A percentile compares a stretch with the other conserved stretches of the same genome.
Evolutionary conservation across 2,888 invertebrate genomes (phyloP).

Genomic region (Ellobium chinense): DNA sequence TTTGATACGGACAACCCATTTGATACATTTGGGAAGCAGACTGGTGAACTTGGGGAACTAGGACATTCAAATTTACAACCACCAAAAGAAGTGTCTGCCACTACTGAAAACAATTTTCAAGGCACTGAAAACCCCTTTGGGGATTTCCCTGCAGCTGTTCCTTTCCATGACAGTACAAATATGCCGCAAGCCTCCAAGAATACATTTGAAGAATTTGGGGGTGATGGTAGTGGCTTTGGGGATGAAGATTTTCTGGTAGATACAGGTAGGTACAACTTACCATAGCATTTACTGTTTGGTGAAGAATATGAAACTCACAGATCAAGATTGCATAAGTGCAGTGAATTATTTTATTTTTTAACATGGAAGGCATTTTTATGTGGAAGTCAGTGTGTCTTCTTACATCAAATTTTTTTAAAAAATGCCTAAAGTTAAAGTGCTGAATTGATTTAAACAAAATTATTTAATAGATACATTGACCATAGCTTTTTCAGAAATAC

Average conservation of each 20-base stretch:
- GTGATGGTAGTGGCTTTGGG: not conserved
- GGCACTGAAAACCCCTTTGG: not conserved
- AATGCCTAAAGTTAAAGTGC: too few relatives aligned
- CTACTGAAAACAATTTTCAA: not conserved
- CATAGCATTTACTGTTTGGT: too few relatives aligned
- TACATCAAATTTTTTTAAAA: too few relatives aligned
- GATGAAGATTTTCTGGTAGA: slow-evolving; percentile 22
- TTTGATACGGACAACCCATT: not conserved
- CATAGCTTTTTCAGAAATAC: too few relatives aligned
- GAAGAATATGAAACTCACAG: too few relatives aligned
- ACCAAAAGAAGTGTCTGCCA: not conserved
- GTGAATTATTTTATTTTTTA: too few relatives aligned
- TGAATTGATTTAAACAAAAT: too few relatives aligned
- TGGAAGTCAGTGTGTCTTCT: too few relatives aligned
- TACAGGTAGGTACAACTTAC: slow-evolving; percentile 19
- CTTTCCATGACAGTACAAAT: not conserved
- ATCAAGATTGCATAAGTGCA: too few relatives aligned
- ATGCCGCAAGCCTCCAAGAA: not conserved
- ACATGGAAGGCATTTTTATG: too few relatives aligned
- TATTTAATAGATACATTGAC: too few relatives aligned
- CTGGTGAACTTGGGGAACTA: too few relatives aligned
- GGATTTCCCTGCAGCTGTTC: not conserved
- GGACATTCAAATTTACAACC: not conserved
- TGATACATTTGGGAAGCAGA: not conserved
- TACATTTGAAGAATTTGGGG: slow-evolving; percentile 2